Conservation (phyloP, 2,888 invertebrate genomes). For the Stenichneumon culpator region DNA sequence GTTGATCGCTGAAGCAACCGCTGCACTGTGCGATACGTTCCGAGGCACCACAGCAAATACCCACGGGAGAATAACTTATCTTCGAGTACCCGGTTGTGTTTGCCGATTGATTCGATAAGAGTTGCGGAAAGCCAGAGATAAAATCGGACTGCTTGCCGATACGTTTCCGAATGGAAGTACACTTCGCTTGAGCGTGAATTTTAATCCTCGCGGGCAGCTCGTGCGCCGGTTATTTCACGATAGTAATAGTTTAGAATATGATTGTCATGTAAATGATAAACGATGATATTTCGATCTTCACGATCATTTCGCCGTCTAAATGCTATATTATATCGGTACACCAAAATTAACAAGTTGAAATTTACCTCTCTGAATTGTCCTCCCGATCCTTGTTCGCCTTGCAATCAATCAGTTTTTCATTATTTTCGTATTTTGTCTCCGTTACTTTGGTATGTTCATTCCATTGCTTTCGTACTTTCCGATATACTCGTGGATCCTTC, state of each 20-base stretch:
- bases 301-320: not conserved
- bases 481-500: too few relatives aligned
- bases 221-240: not conserved
- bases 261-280: not conserved
- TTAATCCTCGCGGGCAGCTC: not conserved
- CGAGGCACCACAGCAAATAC: not conserved
- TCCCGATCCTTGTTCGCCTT: not conserved
- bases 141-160: not conserved
- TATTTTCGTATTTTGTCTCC: too few relatives aligned
- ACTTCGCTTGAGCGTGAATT: not conserved
- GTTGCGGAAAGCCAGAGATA: conserved; percentile 3
- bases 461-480: too few relatives aligned
- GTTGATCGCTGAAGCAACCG: conserved; percentile 3
- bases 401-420: too few relatives aligned
- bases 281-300: not conserved
- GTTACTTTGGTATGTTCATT: too few relatives aligned
- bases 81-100: conserved; percentile 19
- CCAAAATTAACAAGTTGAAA: not conserved
- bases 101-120: conserved; percentile 46
- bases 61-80: conserved; percentile 25
- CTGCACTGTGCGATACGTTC: not conserved
- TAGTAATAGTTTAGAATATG: not conserved
- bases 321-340: not conserved
- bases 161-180: not conserved
- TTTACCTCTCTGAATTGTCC: not conserved